Base-by-base conservation (phyloP, 2,797 vertebrate species). In the Anniella stebbinsi region DNA sequence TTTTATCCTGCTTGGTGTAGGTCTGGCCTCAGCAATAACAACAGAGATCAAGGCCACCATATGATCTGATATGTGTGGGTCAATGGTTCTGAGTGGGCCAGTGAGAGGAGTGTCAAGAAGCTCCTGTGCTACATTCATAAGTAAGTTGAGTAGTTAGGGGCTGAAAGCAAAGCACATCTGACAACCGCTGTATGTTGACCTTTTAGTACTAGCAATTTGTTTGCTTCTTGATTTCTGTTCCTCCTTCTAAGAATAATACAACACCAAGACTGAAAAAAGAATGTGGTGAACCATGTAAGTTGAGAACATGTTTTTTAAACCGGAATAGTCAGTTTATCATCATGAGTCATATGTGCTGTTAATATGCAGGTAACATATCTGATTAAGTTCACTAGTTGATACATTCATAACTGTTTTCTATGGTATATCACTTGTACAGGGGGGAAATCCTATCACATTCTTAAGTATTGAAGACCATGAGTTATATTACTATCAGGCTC, bases 311-410 rank as follows among this genome's bases (percentile, higher is more conserved):
- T 92, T 94, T 87, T 73, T 54, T 80, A 93, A 93, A 93, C 77
- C 7, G 87, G 86, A 75, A 25, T 91, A 95, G 90, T 91, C 38
- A 81, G 6, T 91, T 95, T 75, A 76, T 86, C 86, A 51, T 88
- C 91, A 86, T 0, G 0, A 95, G 30, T 90, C 70, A 90, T 77
- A 28, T 11, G 82, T 89, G 88, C 36, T 92, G 83, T n/a, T 90
- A 73, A 57, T 80, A 92, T 80, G 88, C 81, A 41, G 82, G 67
- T 89, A 93, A 89, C 77, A 93, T 77, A 48, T 3, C 30, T 86
- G 63, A 94, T 93, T 94, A 95, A 94, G 93, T 91, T 91, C 11
- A 91, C 95, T 95, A 91, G 87, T 94, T 93, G 91, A 48, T 86
- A 87, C 77, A 45, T 45, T 88, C 88, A 92, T 91, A 93, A 93